phyloP scores from a whole-genome alignment of 92 coral and sea anemone genomes.

The Palythoa grandiflora region DNA sequence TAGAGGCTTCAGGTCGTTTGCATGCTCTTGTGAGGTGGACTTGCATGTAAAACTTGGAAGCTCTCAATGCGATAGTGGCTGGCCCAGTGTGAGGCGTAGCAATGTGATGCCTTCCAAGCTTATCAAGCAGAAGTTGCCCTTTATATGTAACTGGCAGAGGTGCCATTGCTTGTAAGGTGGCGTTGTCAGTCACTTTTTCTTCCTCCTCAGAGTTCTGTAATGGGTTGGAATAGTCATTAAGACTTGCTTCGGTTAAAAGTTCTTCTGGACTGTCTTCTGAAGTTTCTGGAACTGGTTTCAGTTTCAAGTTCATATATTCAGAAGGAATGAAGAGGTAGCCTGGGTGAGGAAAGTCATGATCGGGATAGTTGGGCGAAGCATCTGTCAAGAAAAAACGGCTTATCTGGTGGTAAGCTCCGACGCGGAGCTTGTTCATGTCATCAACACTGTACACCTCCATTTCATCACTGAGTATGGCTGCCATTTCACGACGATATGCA shows the following conservation, averaged over 20 bases:
- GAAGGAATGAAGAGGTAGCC: constrained; percentile 61
- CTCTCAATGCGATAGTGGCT: constrained; percentile 41
- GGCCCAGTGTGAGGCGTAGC: constrained; percentile 50
- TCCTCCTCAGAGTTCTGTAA: constrained; percentile 9
- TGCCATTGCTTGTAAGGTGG: constrained; percentile 20
- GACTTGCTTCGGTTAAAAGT: constrained; percentile 22
- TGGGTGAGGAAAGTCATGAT: constrained; percentile 58
- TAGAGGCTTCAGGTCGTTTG: constrained; percentile 42
- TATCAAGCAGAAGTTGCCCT: constrained; percentile 21
- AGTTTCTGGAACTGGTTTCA: constrained; percentile 7
- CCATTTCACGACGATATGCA: constrained; percentile 34
- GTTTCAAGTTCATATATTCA: constrained; percentile 52
- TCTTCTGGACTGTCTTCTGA: constrained; percentile 35
- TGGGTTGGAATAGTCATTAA: constrained; percentile 24
- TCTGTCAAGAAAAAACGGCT: constrained; percentile 40
- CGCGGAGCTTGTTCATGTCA: constrained; percentile 52
- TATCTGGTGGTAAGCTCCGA: constrained; percentile 58
- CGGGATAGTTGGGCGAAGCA: constrained; percentile 55
- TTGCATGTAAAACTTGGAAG: constrained; percentile 36
- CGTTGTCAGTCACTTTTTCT: neutral
- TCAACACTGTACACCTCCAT: constrained; percentile 13
- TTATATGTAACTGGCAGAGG: constrained; percentile 30
- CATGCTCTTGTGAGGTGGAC: constrained; percentile 41
- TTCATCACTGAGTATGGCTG: constrained; percentile 35
- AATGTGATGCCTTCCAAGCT: constrained; percentile 44